These are phyloP conservation scores for Calliphora vomitoria DNA, from an alignment of 2,888 invertebrate species.

Conservation along the genomic window DNA sequence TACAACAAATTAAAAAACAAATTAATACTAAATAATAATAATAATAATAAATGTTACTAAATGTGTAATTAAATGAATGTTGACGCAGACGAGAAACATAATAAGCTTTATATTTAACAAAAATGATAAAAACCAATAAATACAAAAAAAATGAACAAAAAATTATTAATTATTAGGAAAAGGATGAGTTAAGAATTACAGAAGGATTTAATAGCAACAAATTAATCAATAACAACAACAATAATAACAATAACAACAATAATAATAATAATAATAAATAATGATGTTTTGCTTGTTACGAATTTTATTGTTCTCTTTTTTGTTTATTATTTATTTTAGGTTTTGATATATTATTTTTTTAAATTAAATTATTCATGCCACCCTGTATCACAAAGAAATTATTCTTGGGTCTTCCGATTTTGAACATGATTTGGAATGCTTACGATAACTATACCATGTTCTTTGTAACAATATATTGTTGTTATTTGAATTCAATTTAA, in stretches of 20 bases:
- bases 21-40: conserved; percentile 47
- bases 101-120: conserved; percentile 65
- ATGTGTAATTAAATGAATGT: conserved; percentile 77
- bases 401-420: no score
- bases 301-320: conserved; percentile 71
- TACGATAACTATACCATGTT: no score
- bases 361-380: neutral
- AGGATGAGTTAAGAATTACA: neutral
- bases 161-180: conserved; percentile 7
- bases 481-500: no score
- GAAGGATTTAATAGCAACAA: conserved; percentile 44
- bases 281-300: conserved; percentile 74
- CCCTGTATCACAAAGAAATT: no score
- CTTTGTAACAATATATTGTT: no score
- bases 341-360: conserved; percentile 6
- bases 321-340: conserved; percentile 18
- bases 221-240: conserved; percentile 33
- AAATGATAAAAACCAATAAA: conserved; percentile 1
- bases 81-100: conserved; percentile 52
- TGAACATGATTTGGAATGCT: no score
- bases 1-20: conserved; percentile 43
- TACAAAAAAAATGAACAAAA: neutral
- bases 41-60: conserved; percentile 74
- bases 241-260: conserved; percentile 34
- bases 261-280: conserved; percentile 39